Percentiles rank a stretch among this genome's conserved stretches.
phyloP scores from a whole-genome alignment of 2,888 invertebrate species.

The Eupithecia subumbrata region DNA sequence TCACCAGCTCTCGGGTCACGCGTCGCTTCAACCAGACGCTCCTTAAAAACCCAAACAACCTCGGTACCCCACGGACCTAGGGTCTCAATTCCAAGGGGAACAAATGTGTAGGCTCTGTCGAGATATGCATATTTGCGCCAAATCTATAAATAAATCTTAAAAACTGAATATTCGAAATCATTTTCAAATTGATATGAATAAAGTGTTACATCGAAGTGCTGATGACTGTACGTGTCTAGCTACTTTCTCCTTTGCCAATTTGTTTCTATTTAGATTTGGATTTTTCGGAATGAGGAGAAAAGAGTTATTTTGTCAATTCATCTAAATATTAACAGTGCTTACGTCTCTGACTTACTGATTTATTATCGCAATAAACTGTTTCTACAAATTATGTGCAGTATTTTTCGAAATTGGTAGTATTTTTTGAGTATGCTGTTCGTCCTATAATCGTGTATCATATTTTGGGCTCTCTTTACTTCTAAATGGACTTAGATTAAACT shows the following conservation, averaged over 20 bases:
- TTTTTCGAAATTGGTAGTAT: neutral
- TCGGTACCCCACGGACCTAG: too few relatives aligned
- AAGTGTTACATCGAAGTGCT: neutral
- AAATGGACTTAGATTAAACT: too few relatives aligned
- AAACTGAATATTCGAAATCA: too few relatives aligned
- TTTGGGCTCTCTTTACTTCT: neutral
- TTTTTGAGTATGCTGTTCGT: neutral
- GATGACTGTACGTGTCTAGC: conserved; percentile 10
- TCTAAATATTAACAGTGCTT: neutral
- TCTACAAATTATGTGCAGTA: neutral
- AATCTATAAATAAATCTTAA: too few relatives aligned
- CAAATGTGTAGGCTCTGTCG: too few relatives aligned
- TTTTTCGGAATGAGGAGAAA: neutral
- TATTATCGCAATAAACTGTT: neutral
- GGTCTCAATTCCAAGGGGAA: too few relatives aligned
- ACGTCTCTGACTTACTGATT: neutral
- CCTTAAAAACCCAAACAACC: too few relatives aligned
- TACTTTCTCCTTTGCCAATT: conserved; percentile 27
- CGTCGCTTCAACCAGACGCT: too few relatives aligned
- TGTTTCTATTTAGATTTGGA: neutral
- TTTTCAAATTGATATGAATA: neutral
- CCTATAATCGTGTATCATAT: neutral
- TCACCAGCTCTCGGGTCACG: too few relatives aligned
- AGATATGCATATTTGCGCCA: too few relatives aligned
- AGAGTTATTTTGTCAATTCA: neutral